Percentiles rank a stretch among this genome's conserved stretches.
phyloP scores from a whole-genome alignment of 30 jellyfish, hydroid and myxozoan species.

The Aurelia sp. region DNA sequence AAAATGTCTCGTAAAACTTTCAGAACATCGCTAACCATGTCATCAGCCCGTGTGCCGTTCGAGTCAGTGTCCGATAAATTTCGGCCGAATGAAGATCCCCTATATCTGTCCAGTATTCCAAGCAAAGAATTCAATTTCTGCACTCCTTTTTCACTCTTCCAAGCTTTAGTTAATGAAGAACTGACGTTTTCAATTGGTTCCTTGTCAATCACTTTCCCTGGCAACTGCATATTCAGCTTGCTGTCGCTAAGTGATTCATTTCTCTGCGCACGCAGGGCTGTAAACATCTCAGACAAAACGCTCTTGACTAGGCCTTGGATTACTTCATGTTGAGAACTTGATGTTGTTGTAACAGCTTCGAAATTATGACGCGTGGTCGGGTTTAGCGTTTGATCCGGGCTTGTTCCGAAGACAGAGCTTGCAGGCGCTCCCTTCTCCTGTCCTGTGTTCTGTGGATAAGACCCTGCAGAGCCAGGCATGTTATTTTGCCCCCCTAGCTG shows the following conservation, averaged over 20 bases:
- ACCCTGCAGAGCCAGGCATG: neutral
- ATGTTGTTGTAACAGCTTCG: conserved; percentile 34
- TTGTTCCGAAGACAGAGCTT: conserved; percentile 13
- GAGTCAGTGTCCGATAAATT: conserved; percentile 20
- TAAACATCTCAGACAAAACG: conserved; percentile 80
- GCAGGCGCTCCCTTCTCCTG: conserved; percentile 34
- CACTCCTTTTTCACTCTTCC: conserved; percentile 83
- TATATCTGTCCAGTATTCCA: conserved; percentile 54
- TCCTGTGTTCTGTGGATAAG: neutral
- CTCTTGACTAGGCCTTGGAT: conserved; percentile 87
- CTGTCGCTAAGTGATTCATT: conserved; percentile 31
- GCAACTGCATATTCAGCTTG: neutral
- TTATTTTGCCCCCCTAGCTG: neutral
- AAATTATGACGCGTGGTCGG: conserved; percentile 69
- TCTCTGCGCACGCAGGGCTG: conserved; percentile 74
- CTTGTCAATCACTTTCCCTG: conserved; percentile 11
- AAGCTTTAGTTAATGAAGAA: conserved; percentile 67
- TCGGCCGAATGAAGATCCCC: neutral
- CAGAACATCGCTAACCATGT: conserved; percentile 89
- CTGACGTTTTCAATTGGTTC: conserved; percentile 72
- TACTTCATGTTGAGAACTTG: conserved; percentile 67
- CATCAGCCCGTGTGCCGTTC: conserved; percentile 67
- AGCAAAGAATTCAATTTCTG: conserved; percentile 79
- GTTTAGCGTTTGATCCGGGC: conserved; percentile 28
- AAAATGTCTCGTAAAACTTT: conserved; percentile 89